Percentiles rank a stretch among this genome's conserved stretches.
Conservation (phyloP, 2,888 invertebrate genomes). For the Hydriomena furcata region DNA sequence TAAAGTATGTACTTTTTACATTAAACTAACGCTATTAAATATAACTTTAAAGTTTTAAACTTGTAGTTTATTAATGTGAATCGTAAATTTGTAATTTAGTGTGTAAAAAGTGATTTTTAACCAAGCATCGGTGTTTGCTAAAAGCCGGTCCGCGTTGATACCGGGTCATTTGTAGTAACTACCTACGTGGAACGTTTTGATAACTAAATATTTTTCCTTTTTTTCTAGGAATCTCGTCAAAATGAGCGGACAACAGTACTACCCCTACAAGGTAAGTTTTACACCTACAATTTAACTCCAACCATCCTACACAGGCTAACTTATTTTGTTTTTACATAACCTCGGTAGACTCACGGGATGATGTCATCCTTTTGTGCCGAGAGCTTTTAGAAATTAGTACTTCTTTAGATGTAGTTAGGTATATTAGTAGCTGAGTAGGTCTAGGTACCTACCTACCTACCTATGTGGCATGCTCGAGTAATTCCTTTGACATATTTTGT, state of each 20-base stretch:
- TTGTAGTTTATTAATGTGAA: constrained; percentile 10
- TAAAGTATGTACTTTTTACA: constrained; percentile 64
- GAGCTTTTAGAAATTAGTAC: constrained; percentile 33
- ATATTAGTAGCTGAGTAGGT: not conserved
- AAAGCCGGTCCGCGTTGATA: constrained; percentile 60
- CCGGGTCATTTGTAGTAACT: constrained; percentile 63
- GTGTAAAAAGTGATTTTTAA: constrained; percentile 16
- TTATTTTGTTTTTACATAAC: constrained; percentile 1
- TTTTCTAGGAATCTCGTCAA: constrained; percentile 76
- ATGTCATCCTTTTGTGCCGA: constrained; percentile 67
- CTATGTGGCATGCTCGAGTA: no score
- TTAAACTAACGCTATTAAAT: constrained; percentile 16
- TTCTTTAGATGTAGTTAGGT: constrained; percentile 3
- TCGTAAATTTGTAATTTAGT: constrained; percentile 14
- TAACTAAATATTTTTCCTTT: constrained; percentile 50
- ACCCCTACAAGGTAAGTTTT: constrained; percentile 91
- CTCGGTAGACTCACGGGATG: constrained; percentile 67
- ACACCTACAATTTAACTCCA: constrained; percentile 45
- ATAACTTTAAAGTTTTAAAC: constrained; percentile 13
- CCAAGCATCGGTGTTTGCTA: constrained; percentile 40
- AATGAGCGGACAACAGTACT: constrained; percentile 92
- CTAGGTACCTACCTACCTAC: no score
- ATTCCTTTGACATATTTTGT: no score
- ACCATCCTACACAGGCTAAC: not conserved
- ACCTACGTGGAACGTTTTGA: constrained; percentile 45